A percentile compares a stretch with the other conserved stretches of the same genome.
Evolutionary conservation across 1,140 invertebrate genomes (phyloP).

Genomic region (Plectus sambesii): DNA sequence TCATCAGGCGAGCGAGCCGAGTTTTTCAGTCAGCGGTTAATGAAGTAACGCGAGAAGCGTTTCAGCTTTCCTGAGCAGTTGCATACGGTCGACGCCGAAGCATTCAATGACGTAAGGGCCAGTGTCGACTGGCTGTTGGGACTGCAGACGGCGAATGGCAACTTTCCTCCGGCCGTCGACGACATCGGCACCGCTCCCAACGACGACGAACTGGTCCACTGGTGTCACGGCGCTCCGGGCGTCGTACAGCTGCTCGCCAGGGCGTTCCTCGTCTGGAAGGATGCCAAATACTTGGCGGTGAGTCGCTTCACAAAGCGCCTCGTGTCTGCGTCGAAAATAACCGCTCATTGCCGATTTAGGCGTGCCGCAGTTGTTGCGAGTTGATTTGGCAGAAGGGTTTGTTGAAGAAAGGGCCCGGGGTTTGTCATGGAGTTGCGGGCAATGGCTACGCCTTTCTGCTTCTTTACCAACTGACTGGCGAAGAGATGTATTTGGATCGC

Average conservation of each 20-base stretch:
- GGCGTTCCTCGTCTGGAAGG: slow-evolving; percentile 63
- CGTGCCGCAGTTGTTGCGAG: slow-evolving; percentile 61
- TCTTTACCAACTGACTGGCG: slow-evolving; percentile 61
- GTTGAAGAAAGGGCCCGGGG: slow-evolving; percentile 73
- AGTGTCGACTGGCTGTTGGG: slow-evolving; percentile 56
- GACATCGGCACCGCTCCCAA: slow-evolving; percentile 48
- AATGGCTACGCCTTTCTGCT: slow-evolving; percentile 77
- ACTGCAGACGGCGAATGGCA: slow-evolving; percentile 62
- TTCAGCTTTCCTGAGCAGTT: slow-evolving; percentile 28
- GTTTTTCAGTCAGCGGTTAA: neutral
- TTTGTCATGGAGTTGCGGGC: slow-evolving; percentile 81
- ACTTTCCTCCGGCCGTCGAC: slow-evolving; percentile 69
- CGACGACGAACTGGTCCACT: slow-evolving; percentile 69
- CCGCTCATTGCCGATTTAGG: slow-evolving; percentile 31
- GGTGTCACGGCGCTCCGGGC: slow-evolving; percentile 88
- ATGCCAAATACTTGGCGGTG: slow-evolving; percentile 60
- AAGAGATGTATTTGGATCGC: slow-evolving; percentile 57
- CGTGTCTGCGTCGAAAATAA: too few relatives aligned
- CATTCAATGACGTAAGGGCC: slow-evolving; percentile 16
- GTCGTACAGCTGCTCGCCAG: slow-evolving; percentile 63
- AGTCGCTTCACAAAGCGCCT: neutral
- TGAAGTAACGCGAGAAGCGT: neutral
- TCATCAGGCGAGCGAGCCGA: slow-evolving; percentile 27
- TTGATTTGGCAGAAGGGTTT: slow-evolving; percentile 72
- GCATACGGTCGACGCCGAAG: slow-evolving; percentile 7